phyloP scores from a whole-genome alignment of 2,113 vertebrate genomes.

The Vidua chalybeata region DNA sequence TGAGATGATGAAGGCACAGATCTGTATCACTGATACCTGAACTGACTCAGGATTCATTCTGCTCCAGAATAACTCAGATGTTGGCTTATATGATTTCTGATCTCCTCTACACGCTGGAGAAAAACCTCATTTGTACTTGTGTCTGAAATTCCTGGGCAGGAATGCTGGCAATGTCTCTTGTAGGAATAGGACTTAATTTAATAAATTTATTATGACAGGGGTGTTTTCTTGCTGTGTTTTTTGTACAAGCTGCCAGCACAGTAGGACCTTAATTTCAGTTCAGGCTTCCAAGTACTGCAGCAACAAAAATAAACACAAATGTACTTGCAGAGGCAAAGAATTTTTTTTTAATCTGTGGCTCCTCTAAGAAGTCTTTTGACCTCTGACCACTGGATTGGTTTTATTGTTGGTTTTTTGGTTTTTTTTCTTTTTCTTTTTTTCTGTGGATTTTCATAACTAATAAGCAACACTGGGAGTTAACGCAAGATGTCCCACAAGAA shows the following conservation, averaged over 20 bases:
- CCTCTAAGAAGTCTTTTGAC: background rate
- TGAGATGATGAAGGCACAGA: background rate
- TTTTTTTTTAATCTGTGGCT: background rate
- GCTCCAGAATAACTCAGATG: background rate
- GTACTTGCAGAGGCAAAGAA: background rate
- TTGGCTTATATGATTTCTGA: background rate
- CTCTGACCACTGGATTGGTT: background rate
- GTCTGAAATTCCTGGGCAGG: background rate
- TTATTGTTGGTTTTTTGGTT: background rate
- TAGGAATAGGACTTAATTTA: background rate
- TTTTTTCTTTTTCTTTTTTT: background rate
- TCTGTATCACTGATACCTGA: background rate
- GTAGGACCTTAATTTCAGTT: background rate
- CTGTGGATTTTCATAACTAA: background rate
- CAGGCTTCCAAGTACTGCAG: background rate
- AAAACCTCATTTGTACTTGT: accelerated
- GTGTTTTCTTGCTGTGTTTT: background rate
- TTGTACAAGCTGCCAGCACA: background rate
- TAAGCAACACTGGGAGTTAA: background rate
- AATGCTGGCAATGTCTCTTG: background rate
- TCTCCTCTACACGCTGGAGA: background rate
- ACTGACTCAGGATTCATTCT: background rate
- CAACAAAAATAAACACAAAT: background rate
- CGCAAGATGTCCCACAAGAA: background rate
- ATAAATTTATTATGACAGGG: background rate